Evolutionary conservation across 2,888 invertebrate species (phyloP), one percentile per base, ranked within the genome.

Genomic region (Ornithoptera alexandrae): DNA sequence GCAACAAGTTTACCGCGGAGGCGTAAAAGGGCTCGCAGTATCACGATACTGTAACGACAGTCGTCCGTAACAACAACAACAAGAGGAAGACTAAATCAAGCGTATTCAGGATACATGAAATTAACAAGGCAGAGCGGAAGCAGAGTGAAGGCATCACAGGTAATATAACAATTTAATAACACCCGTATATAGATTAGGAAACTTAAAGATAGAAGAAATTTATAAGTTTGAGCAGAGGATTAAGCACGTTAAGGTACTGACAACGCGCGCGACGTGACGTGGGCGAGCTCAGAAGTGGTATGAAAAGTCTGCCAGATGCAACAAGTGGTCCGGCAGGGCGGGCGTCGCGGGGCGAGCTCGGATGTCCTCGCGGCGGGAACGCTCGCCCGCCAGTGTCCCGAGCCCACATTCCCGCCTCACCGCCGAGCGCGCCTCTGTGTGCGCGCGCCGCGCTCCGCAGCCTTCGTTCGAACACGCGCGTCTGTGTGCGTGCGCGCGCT

Each of bases 361-460:
- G 77, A 83, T 82, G 80, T 82, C 87, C 87, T 82, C 84, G 80
- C 91, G 87, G 87, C 89, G 90, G 88, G 87, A 89, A 84, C 80
- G 88, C 87, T 90, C 83, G 88, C 88, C 92, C 91, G 92, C 92
- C 89, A 88, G 79, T 91, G 91, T 77, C 81, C 78, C 78, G 80
- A 79, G 81, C 82, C 73, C 74, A 77, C 79, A 79, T 77, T 77
- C 79, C 77, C 75, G 77, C 77, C 76, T 75, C 74, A 70, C 71
- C 69, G 68, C 62, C 72, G 65, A 65, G 68, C 72, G 74, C 68
- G 73, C 73, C 36, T 68, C 72, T 74, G 77, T 75, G 76, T 73
- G 76, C 67, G 71, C 68, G 65, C 69, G 72, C 70, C 73, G 75
- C 75, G 71, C 74, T 22, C 67, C 74, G 77, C 77, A 79, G 74